Conservation (phyloP, 2,797 vertebrate genomes). For the Neoniphon sammara region DNA sequence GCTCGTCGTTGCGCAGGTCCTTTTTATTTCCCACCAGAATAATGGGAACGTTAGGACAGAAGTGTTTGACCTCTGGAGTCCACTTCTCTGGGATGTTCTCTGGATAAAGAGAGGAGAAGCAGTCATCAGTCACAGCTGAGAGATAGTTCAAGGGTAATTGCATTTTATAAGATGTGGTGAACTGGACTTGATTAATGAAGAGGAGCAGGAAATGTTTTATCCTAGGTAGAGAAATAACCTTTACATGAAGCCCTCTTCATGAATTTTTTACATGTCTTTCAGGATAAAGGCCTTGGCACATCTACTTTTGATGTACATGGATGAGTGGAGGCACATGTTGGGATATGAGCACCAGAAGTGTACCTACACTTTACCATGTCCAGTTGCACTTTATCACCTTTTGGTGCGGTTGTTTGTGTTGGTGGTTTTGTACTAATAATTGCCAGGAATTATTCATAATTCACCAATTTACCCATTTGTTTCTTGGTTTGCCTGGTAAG, state of each 20-base stretch:
- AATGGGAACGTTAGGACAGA: constrained; percentile 98
- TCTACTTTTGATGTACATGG: not conserved
- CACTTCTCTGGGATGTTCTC: constrained; percentile 99
- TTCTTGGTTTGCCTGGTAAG: not conserved
- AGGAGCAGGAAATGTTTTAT: not conserved
- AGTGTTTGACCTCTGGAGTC: constrained; percentile 99
- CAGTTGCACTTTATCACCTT: not conserved
- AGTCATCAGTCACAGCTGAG: constrained; percentile 17
- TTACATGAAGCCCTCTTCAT: not conserved
- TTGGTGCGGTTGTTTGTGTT: not conserved
- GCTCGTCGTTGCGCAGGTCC: constrained; percentile 97
- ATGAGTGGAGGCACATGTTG: not conserved
- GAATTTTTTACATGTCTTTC: not conserved
- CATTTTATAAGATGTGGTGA: not conserved
- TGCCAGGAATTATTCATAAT: not conserved
- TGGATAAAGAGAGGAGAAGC: constrained; percentile 58
- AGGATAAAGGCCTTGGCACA: not conserved
- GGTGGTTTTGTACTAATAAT: constrained; percentile 1
- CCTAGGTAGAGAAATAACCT: not conserved
- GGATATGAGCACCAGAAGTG: not conserved
- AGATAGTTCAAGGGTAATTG: not conserved
- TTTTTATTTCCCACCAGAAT: constrained; percentile 99
- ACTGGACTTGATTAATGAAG: not conserved
- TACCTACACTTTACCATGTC: not conserved
- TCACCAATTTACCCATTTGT: not conserved